A percentile compares a stretch with the other conserved stretches of the same genome.
Evolutionary conservation across 2,113 vertebrate species (phyloP).

Genomic region (Manacus vitellinus): DNA sequence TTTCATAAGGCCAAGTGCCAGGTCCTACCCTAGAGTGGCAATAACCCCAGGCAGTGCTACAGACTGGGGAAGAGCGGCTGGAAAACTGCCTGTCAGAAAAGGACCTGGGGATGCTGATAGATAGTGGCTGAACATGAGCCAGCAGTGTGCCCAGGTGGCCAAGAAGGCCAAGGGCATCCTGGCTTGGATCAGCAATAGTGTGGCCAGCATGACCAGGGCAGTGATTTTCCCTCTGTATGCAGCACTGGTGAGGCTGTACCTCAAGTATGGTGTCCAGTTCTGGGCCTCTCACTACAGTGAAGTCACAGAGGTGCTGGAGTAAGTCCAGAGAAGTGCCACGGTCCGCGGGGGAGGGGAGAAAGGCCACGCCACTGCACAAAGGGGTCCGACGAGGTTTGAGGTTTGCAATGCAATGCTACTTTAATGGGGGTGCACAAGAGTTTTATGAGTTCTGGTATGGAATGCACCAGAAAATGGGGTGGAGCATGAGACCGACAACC

Average conservation of each 20-base stretch:
- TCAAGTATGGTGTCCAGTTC: not conserved
- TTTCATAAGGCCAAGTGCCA: accelerated
- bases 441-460: no score
- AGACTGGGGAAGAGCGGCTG: not conserved
- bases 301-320: not conserved
- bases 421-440: no score
- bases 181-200: not conserved
- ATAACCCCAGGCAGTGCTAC: not conserved
- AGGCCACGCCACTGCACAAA: no score
- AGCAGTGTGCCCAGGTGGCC: not conserved
- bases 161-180: not conserved
- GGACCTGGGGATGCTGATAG: no score
- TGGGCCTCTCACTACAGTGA: not conserved
- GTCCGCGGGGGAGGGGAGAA: no score
- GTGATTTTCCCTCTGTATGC: no score
- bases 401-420: no score
- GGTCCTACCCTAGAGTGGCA: not conserved
- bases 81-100: not conserved
- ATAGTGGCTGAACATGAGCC: not conserved
- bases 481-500: no score
- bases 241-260: not conserved
- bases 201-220: not conserved
- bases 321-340: not conserved
- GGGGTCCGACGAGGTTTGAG: no score
- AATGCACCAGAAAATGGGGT: no score